Conservation (phyloP, 2,888 invertebrate species). For the Villa cingulata region DNA sequence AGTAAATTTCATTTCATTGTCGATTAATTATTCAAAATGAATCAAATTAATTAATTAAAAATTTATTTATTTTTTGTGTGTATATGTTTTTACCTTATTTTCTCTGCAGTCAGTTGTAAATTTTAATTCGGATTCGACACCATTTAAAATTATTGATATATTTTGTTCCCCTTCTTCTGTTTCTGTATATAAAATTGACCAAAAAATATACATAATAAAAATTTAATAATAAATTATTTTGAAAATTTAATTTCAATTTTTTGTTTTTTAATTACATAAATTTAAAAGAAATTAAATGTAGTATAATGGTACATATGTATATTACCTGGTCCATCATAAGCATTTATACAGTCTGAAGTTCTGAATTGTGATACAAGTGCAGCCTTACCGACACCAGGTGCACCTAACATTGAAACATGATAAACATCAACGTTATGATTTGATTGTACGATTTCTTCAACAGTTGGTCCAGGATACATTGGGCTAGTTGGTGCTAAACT, state of each 20-base stretch:
- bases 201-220: not conserved
- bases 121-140: constrained; percentile 82
- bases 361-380: constrained; percentile 78
- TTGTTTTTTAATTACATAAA: too few species aligned
- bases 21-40: too few species aligned
- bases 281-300: constrained; percentile 10
- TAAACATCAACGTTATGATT: constrained; percentile 43
- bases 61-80: too few species aligned
- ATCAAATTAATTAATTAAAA: too few species aligned
- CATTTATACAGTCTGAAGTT: constrained; percentile 88
- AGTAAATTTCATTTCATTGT: too few species aligned
- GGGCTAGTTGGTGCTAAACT: constrained; percentile 54
- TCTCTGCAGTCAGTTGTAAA: constrained; percentile 48
- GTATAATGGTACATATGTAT: too few species aligned
- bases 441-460: constrained; percentile 20
- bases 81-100: constrained; percentile 25
- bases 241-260: too few species aligned
- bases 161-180: constrained; percentile 60
- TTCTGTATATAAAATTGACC: constrained; percentile 38
- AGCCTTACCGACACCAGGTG: constrained; percentile 71
- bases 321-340: constrained; percentile 77
- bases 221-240: too few species aligned
- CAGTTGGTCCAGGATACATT: constrained; percentile 32
- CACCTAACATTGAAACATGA: constrained; percentile 64
- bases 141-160: constrained; percentile 84